Percentiles rank a stretch among this genome's conserved stretches.
phyloP scores from a whole-genome alignment of 1,140 invertebrate species.

The Caenorhabditis inopinata region DNA sequence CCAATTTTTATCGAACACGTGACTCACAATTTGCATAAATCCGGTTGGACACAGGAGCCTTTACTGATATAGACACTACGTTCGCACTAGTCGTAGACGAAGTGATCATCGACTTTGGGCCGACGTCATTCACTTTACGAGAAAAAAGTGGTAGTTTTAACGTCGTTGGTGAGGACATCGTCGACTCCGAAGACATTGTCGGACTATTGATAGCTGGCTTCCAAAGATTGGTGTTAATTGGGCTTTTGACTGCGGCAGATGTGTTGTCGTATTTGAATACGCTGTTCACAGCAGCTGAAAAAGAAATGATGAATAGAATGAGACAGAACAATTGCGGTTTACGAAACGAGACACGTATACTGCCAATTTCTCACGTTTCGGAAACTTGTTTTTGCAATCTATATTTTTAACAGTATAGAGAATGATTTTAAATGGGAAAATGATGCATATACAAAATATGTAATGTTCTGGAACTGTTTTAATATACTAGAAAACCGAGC shows the following conservation, averaged over 20 bases:
- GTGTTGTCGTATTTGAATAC: constrained; percentile 17
- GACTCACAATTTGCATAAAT: constrained; percentile 24
- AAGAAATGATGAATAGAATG: background rate
- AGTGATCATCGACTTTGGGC: constrained; percentile 21
- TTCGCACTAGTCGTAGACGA: background rate
- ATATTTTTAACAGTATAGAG: no score
- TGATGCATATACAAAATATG: no score
- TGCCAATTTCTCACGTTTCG: no score
- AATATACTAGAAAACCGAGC: no score
- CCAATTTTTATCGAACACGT: background rate
- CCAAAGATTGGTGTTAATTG: constrained; percentile 12
- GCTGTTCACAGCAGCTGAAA: constrained; percentile 20
- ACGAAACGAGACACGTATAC: no score
- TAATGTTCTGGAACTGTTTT: no score
- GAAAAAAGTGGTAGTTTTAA: constrained; percentile 4
- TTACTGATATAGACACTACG: constrained; percentile 5
- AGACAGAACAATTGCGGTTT: background rate
- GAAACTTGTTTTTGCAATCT: no score
- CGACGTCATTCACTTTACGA: constrained; percentile 22
- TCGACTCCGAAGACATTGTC: constrained; percentile 9
- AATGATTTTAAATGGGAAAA: no score
- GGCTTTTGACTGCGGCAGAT: background rate
- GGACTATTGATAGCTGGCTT: constrained; percentile 20
- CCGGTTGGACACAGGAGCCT: constrained; percentile 4
- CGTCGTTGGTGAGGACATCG: constrained; percentile 2